Evolutionary conservation across 2,797 vertebrate genomes (phyloP).

Genomic region (Allobates femoralis): DNA sequence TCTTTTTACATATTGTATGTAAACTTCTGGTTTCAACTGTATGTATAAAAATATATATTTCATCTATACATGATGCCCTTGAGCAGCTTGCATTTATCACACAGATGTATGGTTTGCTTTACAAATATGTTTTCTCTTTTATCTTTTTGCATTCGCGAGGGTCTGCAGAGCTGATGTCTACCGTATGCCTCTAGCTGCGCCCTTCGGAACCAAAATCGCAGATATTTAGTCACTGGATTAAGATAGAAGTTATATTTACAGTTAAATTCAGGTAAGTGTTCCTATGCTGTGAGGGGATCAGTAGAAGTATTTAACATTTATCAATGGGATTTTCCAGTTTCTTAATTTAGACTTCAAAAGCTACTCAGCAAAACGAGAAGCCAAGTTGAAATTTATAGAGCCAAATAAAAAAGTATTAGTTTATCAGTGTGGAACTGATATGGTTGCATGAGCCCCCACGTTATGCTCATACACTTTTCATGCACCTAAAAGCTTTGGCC

Average conservation of each 20-base stretch:
- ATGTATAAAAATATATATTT: too few species aligned
- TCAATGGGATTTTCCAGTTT: constrained; percentile 26
- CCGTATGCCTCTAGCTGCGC: background rate
- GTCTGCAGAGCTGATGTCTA: background rate
- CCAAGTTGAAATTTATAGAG: constrained; percentile 27
- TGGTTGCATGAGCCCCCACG: background rate
- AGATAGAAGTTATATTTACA: background rate
- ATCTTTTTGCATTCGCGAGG: background rate
- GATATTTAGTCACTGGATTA: constrained; percentile 11
- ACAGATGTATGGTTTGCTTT: background rate
- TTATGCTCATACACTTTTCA: background rate
- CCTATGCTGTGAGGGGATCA: background rate
- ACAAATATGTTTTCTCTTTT: too few species aligned
- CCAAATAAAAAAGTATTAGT: constrained; percentile 23
- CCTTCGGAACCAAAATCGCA: background rate
- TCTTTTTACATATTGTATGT: too few species aligned
- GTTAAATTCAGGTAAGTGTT: constrained; percentile 20
- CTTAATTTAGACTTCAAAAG: constrained; percentile 17
- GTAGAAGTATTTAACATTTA: constrained; percentile 20
- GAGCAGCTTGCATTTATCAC: background rate
- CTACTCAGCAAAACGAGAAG: constrained; percentile 11
- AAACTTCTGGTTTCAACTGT: too few species aligned
- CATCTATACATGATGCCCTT: background rate
- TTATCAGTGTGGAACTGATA: constrained; percentile 16
- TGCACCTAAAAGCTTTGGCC: background rate